Conservation (phyloP, 2,888 invertebrate species). For the Hylaea fasciaria region DNA sequence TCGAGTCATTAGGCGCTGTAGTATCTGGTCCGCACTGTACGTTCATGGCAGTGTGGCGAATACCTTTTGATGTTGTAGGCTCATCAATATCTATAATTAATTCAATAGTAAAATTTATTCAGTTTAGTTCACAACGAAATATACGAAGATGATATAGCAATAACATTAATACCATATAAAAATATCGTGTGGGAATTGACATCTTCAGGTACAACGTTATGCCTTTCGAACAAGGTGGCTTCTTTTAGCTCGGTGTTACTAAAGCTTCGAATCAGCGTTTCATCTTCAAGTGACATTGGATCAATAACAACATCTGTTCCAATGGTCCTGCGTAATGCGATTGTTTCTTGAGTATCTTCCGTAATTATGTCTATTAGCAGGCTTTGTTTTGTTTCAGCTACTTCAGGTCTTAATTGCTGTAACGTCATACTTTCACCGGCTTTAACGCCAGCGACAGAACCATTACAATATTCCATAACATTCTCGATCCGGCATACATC, state of each 20-base stretch:
- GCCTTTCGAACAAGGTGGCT: slow-evolving; percentile 49
- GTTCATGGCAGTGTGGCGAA: slow-evolving; percentile 70
- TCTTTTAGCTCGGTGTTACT: slow-evolving; percentile 54
- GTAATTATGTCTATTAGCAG: slow-evolving; percentile 63
- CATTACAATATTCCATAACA: slow-evolving; percentile 23
- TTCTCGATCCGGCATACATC: slow-evolving; percentile 54
- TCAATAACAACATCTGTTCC: slow-evolving; percentile 58
- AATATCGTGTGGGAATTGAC: slow-evolving; percentile 66
- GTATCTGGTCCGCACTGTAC: slow-evolving; percentile 75
- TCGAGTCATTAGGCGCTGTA: slow-evolving; percentile 45
- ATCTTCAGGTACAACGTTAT: slow-evolving; percentile 52
- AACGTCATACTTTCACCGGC: slow-evolving; percentile 18
- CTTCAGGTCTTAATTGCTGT: slow-evolving; percentile 29
- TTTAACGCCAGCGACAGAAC: slow-evolving; percentile 7
- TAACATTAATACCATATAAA: slow-evolving; percentile 62
- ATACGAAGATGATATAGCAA: background rate
- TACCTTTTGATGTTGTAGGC: slow-evolving; percentile 79
- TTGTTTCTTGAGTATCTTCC: slow-evolving; percentile 61
- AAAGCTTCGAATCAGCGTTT: slow-evolving; percentile 50
- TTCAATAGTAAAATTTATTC: background rate
- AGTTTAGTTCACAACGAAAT: background rate
- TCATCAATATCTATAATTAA: slow-evolving; percentile 72
- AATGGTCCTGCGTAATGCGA: slow-evolving; percentile 61
- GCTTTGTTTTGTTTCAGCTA: slow-evolving; percentile 61
- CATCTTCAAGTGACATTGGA: slow-evolving; percentile 47